A percentile compares a stretch with the other conserved stretches of the same genome.
Conservation (phyloP, 2,113 vertebrate genomes). For the Marmota flaviventris region DNA sequence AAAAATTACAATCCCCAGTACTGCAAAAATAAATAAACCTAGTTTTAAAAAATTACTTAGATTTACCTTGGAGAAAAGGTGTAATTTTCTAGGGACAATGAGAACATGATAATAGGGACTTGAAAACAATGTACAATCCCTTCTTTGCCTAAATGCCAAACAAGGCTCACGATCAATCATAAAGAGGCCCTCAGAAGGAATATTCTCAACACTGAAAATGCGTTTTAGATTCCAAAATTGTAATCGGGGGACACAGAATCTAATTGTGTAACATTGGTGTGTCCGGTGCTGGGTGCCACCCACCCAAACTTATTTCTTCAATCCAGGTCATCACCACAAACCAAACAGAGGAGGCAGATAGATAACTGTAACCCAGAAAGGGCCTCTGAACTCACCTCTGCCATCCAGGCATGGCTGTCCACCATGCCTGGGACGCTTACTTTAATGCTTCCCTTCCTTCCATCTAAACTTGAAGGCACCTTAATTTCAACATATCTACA, state of each 20-base stretch:
- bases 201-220: background rate
- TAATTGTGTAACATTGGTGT: background rate
- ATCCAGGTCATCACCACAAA: background rate
- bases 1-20: no score
- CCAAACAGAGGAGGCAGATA: background rate
- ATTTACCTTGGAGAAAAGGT: slow-evolving; percentile 52
- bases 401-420: fast-evolving
- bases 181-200: background rate
- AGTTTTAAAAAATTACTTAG: background rate
- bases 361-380: background rate
- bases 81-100: slow-evolving; percentile 26
- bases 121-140: slow-evolving; percentile 1
- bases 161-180: background rate
- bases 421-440: no score
- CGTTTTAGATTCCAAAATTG: background rate
- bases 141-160: slow-evolving; percentile 50
- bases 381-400: background rate
- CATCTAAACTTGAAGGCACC: background rate
- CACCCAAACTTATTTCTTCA: background rate
- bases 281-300: background rate
- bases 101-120: background rate
- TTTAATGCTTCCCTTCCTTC: background rate
- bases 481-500: background rate
- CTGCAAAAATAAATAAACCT: no score
- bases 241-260: background rate